These are phyloP conservation scores for Gastrophysa polygoni DNA, from an alignment of 2,888 invertebrate species.

Conservation along the genomic window DNA sequence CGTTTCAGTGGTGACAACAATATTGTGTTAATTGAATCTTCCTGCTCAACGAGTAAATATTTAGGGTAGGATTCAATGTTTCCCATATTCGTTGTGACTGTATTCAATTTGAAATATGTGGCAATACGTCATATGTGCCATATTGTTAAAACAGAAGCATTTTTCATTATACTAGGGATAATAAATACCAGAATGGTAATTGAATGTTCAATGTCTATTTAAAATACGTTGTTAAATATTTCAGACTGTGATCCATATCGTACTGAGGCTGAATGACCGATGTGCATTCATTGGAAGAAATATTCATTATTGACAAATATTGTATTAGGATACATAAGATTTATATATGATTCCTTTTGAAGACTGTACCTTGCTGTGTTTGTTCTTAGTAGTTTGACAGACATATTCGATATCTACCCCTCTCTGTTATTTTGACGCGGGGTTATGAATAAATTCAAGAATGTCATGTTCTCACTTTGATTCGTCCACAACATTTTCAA, in stretches of 20 bases:
- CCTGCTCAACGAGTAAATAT: slow-evolving; percentile 29
- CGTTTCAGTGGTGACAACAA: slow-evolving; percentile 18
- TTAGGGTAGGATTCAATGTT: slow-evolving; percentile 25
- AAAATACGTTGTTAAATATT: neutral
- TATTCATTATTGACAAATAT: no score
- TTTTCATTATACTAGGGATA: neutral
- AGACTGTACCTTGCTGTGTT: no score
- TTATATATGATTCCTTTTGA: no score
- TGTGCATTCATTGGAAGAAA: no score
- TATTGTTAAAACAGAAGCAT: slow-evolving; percentile 10
- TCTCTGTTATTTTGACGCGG: no score
- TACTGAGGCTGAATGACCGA: no score
- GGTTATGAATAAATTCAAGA: no score
- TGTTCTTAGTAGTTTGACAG: no score
- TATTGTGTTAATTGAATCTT: slow-evolving; percentile 35
- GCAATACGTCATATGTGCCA: slow-evolving; percentile 7
- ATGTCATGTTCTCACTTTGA: no score
- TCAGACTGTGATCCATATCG: neutral
- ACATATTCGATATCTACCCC: no score
- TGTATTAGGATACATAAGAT: no score
- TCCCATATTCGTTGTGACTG: slow-evolving; percentile 21
- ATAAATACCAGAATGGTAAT: neutral
- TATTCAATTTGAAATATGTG: slow-evolving; percentile 19
- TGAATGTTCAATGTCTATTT: neutral
- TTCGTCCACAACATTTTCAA: no score